These are phyloP conservation scores for Tricholauxania praeusta DNA, from an alignment of 2,888 invertebrate genomes.

Conservation along the genomic window DNA sequence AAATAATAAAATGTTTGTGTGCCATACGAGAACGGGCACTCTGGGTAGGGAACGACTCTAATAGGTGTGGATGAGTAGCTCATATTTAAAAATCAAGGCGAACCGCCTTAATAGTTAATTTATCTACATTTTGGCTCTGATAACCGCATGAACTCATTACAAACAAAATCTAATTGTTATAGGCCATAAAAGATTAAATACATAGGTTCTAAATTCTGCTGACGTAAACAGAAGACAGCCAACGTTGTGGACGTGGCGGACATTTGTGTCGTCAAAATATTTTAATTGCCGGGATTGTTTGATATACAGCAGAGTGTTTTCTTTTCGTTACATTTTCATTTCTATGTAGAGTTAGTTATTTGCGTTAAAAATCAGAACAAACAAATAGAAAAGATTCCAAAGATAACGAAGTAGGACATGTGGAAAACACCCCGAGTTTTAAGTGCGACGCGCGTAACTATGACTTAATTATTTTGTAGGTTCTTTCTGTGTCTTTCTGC, in stretches of 20 bases:
- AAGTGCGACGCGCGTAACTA: conserved; percentile 10
- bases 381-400: conserved; percentile 29
- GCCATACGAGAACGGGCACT: too few species aligned
- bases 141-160: neutral
- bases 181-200: too few species aligned
- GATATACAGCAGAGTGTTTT: neutral
- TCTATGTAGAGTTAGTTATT: conserved; percentile 43
- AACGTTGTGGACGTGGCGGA: neutral
- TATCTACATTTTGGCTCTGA: neutral
- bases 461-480: conserved; percentile 36
- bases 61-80: too few species aligned
- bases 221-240: too few species aligned
- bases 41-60: too few species aligned
- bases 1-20: conserved; percentile 36
- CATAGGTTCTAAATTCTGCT: too few species aligned
- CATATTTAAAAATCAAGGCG: too few species aligned
- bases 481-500: conserved; percentile 7
- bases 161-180: too few species aligned
- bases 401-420: conserved; percentile 4
- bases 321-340: neutral
- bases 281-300: conserved; percentile 22
- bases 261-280: conserved; percentile 12
- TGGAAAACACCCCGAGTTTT: neutral
- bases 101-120: neutral
- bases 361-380: conserved; percentile 55